Evolutionary conservation across 2,113 vertebrate genomes (phyloP).

Genomic region (Anhinga rufa): DNA sequence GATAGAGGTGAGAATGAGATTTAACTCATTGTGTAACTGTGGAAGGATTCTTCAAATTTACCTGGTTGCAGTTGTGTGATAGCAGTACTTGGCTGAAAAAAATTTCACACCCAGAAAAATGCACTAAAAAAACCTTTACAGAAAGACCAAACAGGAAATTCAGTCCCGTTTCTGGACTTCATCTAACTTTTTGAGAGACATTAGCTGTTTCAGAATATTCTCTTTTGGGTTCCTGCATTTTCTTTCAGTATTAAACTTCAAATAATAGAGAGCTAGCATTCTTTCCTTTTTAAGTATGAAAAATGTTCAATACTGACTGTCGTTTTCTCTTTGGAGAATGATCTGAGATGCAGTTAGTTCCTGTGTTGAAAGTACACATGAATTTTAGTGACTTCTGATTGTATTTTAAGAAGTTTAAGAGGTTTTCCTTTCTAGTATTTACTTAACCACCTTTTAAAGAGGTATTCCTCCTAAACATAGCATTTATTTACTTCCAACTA

Average conservation of each 20-base stretch:
- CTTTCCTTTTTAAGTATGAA: constrained; percentile 33
- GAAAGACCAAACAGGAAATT: not conserved
- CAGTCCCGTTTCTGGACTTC: not conserved
- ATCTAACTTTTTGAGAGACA: not conserved
- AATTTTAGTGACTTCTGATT: constrained; percentile 24
- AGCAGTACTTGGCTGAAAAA: not conserved
- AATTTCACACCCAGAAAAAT: not conserved
- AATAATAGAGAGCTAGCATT: constrained; percentile 12
- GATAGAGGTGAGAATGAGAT: not conserved
- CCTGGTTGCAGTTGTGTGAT: not conserved
- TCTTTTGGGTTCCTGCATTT: constrained; percentile 40
- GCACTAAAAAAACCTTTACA: not conserved
- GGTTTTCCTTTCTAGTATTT: not conserved
- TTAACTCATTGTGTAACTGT: not conserved
- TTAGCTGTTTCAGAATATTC: constrained; percentile 3
- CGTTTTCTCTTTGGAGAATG: not conserved
- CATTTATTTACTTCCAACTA: not conserved
- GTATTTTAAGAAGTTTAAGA: constrained; percentile 1
- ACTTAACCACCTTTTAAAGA: not conserved
- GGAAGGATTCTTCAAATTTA: constrained; percentile 16
- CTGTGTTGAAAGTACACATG: constrained; percentile 17
- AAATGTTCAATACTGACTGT: not conserved
- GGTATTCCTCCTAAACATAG: not conserved
- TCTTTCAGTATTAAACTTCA: not conserved
- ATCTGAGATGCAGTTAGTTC: constrained; percentile 15